Percentiles rank a stretch among this genome's conserved stretches.
phyloP scores from a whole-genome alignment of 2,797 vertebrate species.

The Myiothlypis chrysogaster region DNA sequence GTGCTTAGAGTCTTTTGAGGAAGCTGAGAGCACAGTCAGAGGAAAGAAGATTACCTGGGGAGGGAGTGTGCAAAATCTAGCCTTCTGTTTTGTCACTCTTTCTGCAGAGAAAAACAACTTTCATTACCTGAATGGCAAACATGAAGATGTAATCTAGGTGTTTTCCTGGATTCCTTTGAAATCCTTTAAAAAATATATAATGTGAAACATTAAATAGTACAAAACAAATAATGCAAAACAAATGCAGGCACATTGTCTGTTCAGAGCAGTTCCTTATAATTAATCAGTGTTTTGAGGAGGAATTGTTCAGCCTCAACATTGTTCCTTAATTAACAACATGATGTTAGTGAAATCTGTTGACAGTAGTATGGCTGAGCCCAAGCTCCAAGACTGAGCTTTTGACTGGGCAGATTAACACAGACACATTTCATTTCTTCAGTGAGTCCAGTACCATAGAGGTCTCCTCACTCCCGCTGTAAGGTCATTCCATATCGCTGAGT shows the following conservation, averaged over 20 bases:
- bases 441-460: not conserved
- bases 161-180: not conserved
- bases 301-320: constrained; percentile 11
- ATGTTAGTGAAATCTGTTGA: constrained; percentile 12
- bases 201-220: not conserved
- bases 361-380: not conserved
- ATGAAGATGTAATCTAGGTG: not conserved
- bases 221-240: not conserved
- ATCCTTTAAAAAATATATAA: not conserved
- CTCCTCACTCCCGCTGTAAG: not conserved
- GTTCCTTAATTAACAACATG: constrained; percentile 23
- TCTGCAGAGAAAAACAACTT: not conserved
- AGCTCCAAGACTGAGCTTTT: not conserved
- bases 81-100: not conserved
- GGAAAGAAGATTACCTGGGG: constrained; percentile 17
- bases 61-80: not conserved
- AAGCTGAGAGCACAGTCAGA: not conserved
- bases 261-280: constrained; percentile 22
- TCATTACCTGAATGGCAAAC: not conserved
- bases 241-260: not conserved
- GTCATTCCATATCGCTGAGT: not conserved
- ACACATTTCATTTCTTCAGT: not conserved
- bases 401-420: not conserved
- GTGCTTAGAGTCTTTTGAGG: not conserved
- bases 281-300: constrained; percentile 33